These are phyloP conservation scores for Apamea monoglypha DNA, from an alignment of 2,888 invertebrate species.

Conservation along the genomic window DNA sequence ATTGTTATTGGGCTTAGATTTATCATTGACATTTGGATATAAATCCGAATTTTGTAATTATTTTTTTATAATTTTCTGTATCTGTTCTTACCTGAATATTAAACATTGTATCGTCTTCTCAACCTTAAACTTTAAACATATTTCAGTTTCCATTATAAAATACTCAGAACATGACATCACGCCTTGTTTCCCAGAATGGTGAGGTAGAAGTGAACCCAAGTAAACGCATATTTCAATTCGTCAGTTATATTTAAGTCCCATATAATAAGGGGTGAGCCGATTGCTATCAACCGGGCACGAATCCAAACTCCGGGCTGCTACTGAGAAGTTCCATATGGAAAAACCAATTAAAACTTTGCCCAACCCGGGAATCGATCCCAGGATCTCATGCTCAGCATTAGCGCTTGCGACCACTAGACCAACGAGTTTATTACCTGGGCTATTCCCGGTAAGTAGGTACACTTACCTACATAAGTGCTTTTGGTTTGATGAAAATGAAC, in stretches of 20 bases:
- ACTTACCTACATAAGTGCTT: background rate
- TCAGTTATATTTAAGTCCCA: background rate
- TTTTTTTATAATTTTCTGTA: background rate
- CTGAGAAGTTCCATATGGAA: too few species aligned
- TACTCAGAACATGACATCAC: background rate
- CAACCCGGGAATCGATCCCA: background rate
- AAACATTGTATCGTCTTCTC: background rate
- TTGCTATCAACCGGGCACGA: background rate
- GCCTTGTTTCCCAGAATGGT: background rate
- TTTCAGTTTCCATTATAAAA: background rate
- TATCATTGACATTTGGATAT: constrained; percentile 42
- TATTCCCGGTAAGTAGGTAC: background rate
- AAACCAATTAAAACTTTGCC: background rate
- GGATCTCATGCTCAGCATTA: background rate
- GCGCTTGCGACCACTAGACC: background rate
- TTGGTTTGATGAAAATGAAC: background rate
- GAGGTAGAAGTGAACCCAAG: too few species aligned
- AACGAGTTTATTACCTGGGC: background rate
- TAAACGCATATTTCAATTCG: too few species aligned
- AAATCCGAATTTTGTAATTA: constrained; percentile 14
- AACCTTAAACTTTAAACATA: background rate
- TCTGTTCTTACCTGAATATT: background rate
- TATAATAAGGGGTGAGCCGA: background rate
- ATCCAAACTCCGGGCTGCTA: background rate
- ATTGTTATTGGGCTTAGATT: constrained; percentile 18